These are phyloP conservation scores for Diglossa brunneiventris DNA, from an alignment of 2,113 vertebrate genomes.

Conservation along the genomic window DNA sequence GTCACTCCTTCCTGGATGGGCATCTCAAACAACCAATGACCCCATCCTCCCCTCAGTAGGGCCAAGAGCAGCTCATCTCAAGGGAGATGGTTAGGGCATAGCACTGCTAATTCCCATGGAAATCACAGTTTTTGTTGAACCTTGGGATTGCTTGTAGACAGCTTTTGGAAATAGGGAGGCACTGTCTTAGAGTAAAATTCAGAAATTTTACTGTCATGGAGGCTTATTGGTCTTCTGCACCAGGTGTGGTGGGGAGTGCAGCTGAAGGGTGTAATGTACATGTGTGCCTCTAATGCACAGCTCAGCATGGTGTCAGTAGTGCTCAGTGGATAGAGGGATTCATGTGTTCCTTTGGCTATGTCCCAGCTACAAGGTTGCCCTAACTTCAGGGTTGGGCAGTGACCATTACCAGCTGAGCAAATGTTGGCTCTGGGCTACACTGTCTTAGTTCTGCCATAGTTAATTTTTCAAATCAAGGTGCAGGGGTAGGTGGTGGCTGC, in stretches of 20 bases:
- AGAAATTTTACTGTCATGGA: neutral
- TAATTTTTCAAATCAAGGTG: neutral
- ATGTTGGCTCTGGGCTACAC: neutral
- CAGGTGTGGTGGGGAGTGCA: neutral
- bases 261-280: rapidly evolving
- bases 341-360: neutral
- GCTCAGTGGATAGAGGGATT: neutral
- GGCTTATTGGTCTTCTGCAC: no score
- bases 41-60: neutral
- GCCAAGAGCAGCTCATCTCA: rapidly evolving
- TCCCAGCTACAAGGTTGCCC: neutral
- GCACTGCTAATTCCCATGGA: neutral
- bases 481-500: neutral
- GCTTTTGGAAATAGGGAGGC: neutral
- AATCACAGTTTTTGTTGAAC: neutral
- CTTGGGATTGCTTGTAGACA: neutral
- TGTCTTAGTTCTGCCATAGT: neutral
- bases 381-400: neutral
- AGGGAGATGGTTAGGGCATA: neutral
- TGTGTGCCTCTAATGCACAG: neutral
- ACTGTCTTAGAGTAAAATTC: neutral
- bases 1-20: neutral
- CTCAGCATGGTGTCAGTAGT: neutral
- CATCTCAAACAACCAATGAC: neutral
- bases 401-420: neutral